Base-by-base conservation (phyloP, 2,888 invertebrate species). In the Netelia fuscicornis region DNA sequence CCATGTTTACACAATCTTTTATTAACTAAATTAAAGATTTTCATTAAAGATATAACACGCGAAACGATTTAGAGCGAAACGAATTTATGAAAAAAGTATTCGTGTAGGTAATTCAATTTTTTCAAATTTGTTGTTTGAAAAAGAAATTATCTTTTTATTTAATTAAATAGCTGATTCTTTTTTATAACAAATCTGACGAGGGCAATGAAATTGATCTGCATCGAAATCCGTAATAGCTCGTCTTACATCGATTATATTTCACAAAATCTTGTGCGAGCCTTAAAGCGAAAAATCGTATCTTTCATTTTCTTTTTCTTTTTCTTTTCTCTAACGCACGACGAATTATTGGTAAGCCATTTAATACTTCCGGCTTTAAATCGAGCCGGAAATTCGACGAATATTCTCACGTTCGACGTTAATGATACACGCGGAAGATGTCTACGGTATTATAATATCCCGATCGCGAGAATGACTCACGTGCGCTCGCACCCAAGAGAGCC, bases 401-500 rank as follows among this genome's bases (percentile, higher is more conserved):
- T 84, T 84, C 65, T 64, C 56, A 62, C 76, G 68, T 44, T 67
- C 81, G 54, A 52, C 70, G 23, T 64, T 25, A 64, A 74, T 37
- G 62, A 80, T 52, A 76, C 60, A 44, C 60, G 60, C 23, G 44
- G 13, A 64, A 2, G 20, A 64, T 54, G 52, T 75, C 44, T 64
- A 64, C 30, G 52, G 13, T 37, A 64, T 62, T 67, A 37, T 68
- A 54, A 20, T 75, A 79, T 75, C 67, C 25, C 72, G 78, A 83
- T 68, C 67, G 13, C 54, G 58, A 74, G 74, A 74, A 68, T 83
- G 78, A 78, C 67, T 78, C 83, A 74, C 80, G 72, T 67, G 48
- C 37, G 25, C 30, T 20, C 58, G 48, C 20, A 48, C 25, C 6
- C 68, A 44, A 58, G 68, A 77, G 58, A 78, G 44, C 11, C 25